phyloP scores from a whole-genome alignment of 2,797 vertebrate genomes.

The Chromobotia macracanthus region DNA sequence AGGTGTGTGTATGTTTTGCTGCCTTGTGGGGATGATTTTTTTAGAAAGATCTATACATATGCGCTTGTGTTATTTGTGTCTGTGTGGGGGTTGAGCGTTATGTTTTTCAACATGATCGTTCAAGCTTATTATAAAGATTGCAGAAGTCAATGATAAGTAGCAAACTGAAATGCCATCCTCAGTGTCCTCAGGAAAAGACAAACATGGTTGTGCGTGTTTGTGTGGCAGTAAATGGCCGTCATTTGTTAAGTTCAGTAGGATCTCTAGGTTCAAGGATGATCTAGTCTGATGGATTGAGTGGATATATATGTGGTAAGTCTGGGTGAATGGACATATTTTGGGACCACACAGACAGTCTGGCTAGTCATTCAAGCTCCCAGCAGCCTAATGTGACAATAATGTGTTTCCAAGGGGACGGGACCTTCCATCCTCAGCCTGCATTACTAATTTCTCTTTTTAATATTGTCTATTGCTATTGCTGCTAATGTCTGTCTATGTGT shows the following conservation, averaged over 20 bases:
- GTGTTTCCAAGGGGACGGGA: not conserved
- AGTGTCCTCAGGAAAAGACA: no score
- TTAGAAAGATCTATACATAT: not conserved
- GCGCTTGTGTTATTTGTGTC: not conserved
- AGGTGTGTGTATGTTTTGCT: not conserved
- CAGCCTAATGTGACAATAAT: constrained; percentile 14
- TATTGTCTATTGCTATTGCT: not conserved
- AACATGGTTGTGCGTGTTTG: not conserved
- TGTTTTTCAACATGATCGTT: not conserved
- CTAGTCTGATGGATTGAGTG: constrained; percentile 10
- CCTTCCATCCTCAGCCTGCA: not conserved
- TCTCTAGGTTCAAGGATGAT: not conserved
- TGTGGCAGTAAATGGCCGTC: constrained; percentile 3
- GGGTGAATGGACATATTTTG: not conserved
- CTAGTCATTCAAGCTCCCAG: constrained; percentile 5
- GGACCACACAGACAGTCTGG: constrained; percentile 5
- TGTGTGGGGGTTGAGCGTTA: not conserved
- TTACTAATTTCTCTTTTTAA: not conserved
- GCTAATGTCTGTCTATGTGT: not conserved
- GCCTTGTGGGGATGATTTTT: not conserved
- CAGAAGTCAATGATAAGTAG: not conserved
- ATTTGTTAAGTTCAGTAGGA: not conserved
- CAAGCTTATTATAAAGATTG: not conserved
- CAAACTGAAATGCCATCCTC: not conserved
- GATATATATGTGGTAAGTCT: constrained; percentile 6